Percentiles rank a stretch among this genome's conserved stretches.
Evolutionary conservation across 2,888 invertebrate genomes (phyloP).

Genomic region (Cylindroiulus punctatus): DNA sequence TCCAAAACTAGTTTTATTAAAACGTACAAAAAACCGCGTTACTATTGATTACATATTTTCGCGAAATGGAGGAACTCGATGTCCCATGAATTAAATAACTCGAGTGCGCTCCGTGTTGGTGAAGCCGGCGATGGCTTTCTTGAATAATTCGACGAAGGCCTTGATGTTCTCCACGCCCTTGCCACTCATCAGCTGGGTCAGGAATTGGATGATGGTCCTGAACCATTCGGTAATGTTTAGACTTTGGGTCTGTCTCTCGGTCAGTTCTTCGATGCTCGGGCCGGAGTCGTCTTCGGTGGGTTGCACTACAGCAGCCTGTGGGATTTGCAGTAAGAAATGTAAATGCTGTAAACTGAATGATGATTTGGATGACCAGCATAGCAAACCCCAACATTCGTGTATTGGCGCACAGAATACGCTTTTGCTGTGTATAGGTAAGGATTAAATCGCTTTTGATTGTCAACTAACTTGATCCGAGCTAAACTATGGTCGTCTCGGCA

Average conservation of each 20-base stretch:
- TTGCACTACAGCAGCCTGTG: neutral
- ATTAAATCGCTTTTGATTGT: no score
- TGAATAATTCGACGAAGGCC: slow-evolving; percentile 17
- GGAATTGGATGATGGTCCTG: neutral
- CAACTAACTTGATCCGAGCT: no score
- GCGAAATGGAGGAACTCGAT: neutral
- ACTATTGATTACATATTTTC: neutral
- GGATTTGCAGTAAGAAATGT: neutral
- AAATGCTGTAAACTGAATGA: no score
- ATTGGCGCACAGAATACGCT: no score
- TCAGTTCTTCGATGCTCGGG: neutral
- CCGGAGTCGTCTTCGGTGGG: neutral
- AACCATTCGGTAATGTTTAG: neutral
- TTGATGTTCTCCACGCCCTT: slow-evolving; percentile 1
- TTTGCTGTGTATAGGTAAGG: no score
- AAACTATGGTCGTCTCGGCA: no score
- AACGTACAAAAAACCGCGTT: slow-evolving; percentile 34
- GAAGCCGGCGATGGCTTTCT: neutral
- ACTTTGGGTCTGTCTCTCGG: neutral
- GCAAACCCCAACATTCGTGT: no score
- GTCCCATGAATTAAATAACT: neutral
- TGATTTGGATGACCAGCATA: no score
- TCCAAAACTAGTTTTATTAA: slow-evolving; percentile 6
- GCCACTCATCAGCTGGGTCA: neutral
- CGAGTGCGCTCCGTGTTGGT: neutral